Conservation (phyloP, 2,113 vertebrate genomes). For the Paraplagusia blochii region DNA sequence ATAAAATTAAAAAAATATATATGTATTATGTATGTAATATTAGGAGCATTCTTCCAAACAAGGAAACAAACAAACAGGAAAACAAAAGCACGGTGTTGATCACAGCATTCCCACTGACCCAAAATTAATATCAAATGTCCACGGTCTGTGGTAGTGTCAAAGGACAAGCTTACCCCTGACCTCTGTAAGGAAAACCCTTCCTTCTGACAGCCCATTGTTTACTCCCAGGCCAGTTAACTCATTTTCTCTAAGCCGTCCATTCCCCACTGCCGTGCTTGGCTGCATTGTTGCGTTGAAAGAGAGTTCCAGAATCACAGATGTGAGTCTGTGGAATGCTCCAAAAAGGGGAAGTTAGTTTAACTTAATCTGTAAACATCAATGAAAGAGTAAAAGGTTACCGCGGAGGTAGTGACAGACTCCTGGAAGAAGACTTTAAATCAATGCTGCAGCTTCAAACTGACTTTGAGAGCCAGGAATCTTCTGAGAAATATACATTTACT, state of each 20-base stretch:
- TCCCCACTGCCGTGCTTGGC: conserved; percentile 24
- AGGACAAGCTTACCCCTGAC: conserved; percentile 58
- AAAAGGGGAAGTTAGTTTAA: not conserved
- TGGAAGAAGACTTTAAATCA: not conserved
- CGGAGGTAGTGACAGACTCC: too few relatives aligned
- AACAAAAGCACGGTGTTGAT: conserved; percentile 2
- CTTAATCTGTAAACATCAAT: conserved; percentile 4
- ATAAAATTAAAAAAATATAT: not conserved
- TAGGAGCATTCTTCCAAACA: not conserved
- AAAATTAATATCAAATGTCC: conserved; percentile 43
- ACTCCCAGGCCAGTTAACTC: conserved; percentile 43
- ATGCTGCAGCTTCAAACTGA: not conserved
- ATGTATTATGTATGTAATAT: too few relatives aligned
- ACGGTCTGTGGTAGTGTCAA: conserved; percentile 51
- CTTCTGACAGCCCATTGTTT: conserved; percentile 53
- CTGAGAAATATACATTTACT: not conserved
- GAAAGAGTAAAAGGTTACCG: not conserved
- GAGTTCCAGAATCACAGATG: conserved; percentile 4
- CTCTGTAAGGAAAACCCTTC: conserved; percentile 46
- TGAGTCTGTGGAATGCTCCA: not conserved
- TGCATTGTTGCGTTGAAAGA: conserved; percentile 14
- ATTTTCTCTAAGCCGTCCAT: conserved; percentile 38
- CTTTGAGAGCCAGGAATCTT: not conserved
- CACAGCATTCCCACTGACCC: not conserved
- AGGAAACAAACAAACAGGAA: conserved; percentile 3